Conservation (phyloP, 1,140 invertebrate species). For the Nixonia krombeini region DNA sequence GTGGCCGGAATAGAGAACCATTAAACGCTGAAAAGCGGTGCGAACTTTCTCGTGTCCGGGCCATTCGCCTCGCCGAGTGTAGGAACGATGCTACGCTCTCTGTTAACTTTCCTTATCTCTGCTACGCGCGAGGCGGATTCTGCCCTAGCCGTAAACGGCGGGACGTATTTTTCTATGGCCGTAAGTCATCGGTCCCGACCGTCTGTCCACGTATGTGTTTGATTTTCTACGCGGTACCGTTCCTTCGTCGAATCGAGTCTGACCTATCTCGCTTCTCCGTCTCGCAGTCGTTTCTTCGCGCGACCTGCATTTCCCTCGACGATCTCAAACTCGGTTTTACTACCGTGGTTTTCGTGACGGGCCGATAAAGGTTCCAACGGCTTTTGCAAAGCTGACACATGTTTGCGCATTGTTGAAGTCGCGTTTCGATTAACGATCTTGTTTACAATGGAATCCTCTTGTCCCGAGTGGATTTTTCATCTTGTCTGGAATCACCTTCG, state of each 20-base stretch:
- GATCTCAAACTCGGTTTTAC: slow-evolving; percentile 31
- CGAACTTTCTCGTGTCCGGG: slow-evolving; percentile 4
- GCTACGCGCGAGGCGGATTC: background rate
- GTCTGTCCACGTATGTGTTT: slow-evolving; percentile 2
- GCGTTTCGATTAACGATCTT: too few relatives aligned
- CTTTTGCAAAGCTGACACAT: too few relatives aligned
- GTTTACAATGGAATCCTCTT: too few relatives aligned
- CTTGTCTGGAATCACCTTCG: too few relatives aligned
- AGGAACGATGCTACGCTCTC: background rate
- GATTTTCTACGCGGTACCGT: slow-evolving; percentile 28
- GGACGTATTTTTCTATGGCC: background rate
- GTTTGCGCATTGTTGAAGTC: too few relatives aligned
- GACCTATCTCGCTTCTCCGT: slow-evolving; percentile 32
- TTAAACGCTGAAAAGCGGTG: too few relatives aligned
- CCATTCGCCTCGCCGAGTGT: too few relatives aligned
- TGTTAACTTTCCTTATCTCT: background rate
- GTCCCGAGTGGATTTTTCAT: too few relatives aligned
- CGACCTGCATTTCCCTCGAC: slow-evolving; percentile 44
- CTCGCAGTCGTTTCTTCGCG: slow-evolving; percentile 26
- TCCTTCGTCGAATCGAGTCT: slow-evolving; percentile 33
- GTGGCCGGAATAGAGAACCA: slow-evolving; percentile 31
- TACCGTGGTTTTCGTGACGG: too few relatives aligned
- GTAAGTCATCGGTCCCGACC: slow-evolving; percentile 3
- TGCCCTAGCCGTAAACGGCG: background rate
- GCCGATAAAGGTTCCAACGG: too few relatives aligned